Percentiles rank a stretch among this genome's conserved stretches.
These are phyloP conservation scores for Tridacna crocea DNA, from an alignment of 2,888 invertebrate species.

Conservation along the genomic window DNA sequence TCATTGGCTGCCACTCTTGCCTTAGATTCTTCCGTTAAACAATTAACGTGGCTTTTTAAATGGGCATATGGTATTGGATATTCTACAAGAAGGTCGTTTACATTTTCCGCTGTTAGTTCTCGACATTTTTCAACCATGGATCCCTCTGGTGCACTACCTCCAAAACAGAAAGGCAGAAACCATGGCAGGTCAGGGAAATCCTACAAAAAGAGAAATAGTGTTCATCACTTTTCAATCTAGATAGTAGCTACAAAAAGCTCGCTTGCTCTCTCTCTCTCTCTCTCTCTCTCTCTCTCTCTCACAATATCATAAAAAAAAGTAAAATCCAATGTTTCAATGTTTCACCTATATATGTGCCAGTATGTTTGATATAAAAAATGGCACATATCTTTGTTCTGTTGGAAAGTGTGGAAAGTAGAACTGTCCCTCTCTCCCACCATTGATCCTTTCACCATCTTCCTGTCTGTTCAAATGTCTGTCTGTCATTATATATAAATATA, in stretches of 20 bases:
- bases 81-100: constrained; percentile 79
- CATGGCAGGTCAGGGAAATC: constrained; percentile 82
- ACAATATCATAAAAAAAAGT: too few species aligned
- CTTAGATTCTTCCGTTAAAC: constrained; percentile 78
- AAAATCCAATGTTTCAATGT: too few species aligned
- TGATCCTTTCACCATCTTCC: too few species aligned
- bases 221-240: too few species aligned
- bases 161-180: constrained; percentile 83
- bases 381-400: constrained; percentile 80
- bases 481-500: too few species aligned
- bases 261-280: too few species aligned
- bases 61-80: constrained; percentile 80
- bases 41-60: constrained; percentile 69
- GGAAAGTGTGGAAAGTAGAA: constrained; percentile 83
- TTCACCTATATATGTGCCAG: too few species aligned
- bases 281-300: too few species aligned
- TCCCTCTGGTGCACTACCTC: constrained; percentile 76
- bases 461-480: too few species aligned
- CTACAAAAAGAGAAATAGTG: constrained; percentile 57
- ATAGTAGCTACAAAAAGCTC: too few species aligned
- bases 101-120: constrained; percentile 76
- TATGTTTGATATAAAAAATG: constrained; percentile 71
- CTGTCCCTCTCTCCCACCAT: constrained; percentile 73
- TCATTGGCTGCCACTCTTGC: constrained; percentile 77
- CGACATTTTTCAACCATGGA: constrained; percentile 74